phyloP scores from a whole-genome alignment of 2,113 vertebrate genomes.

The Solea solea region DNA sequence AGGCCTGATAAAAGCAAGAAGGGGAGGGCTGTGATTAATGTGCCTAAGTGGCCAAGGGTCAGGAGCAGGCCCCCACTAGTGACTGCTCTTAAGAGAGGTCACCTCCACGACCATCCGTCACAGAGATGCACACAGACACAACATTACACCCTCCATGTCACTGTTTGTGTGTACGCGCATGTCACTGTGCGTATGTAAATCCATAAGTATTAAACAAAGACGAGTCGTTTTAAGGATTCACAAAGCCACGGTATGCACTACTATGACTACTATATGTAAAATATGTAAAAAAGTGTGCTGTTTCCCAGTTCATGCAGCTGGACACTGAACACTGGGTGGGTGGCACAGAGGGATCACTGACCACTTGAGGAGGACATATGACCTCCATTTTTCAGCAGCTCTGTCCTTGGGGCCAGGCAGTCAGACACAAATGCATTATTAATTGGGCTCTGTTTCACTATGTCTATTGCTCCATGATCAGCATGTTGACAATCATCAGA shows the following conservation, averaged over 20 bases:
- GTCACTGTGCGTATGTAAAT: background rate
- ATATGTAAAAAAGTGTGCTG: slow-evolving; percentile 6
- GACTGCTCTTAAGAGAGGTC: slow-evolving; percentile 91
- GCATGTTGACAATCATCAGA: slow-evolving; percentile 52
- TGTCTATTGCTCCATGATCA: slow-evolving; percentile 70
- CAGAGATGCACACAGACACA: slow-evolving; percentile 46
- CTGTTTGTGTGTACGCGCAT: slow-evolving; percentile 6
- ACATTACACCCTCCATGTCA: slow-evolving; percentile 19
- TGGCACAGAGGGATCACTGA: slow-evolving; percentile 66
- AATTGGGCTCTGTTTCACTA: slow-evolving; percentile 74
- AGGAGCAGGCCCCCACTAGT: slow-evolving; percentile 82
- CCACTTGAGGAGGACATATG: slow-evolving; percentile 70
- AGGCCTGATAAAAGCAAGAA: slow-evolving; percentile 83
- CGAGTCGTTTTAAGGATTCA: background rate
- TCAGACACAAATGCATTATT: slow-evolving; percentile 79
- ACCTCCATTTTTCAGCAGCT: slow-evolving; percentile 73
- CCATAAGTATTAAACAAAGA: background rate
- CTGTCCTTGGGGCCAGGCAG: slow-evolving; percentile 71
- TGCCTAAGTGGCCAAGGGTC: slow-evolving; percentile 92
- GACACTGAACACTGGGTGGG: slow-evolving; percentile 55
- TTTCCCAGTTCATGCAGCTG: slow-evolving; percentile 25
- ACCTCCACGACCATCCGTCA: slow-evolving; percentile 86
- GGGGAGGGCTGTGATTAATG: slow-evolving; percentile 91
- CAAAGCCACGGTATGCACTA: background rate
- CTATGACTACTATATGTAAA: background rate